Percentiles rank a stretch among this genome's conserved stretches.
These are phyloP conservation scores for Gallinago paraguaiae DNA, from an alignment of 2,113 vertebrate species.

Conservation along the genomic window DNA sequence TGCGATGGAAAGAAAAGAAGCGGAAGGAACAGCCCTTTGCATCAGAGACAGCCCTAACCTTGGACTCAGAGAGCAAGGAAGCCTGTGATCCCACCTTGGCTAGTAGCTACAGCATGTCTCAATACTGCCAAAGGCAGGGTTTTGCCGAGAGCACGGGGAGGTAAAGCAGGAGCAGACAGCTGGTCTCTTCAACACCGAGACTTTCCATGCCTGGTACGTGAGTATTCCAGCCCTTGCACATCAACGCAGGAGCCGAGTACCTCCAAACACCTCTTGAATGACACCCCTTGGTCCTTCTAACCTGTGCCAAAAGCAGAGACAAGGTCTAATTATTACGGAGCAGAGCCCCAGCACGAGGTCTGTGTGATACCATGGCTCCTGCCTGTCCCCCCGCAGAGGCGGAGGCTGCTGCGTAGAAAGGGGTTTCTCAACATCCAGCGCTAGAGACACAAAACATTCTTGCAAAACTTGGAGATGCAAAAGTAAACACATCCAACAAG, in stretches of 20 bases:
- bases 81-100: background rate
- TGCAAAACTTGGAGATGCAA: constrained; percentile 7
- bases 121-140: background rate
- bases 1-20: background rate
- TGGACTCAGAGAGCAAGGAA: background rate
- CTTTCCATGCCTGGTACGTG: background rate
- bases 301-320: background rate
- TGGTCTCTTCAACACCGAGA: background rate
- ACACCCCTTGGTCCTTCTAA: background rate
- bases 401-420: background rate
- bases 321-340: fast-evolving
- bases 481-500: constrained; percentile 18
- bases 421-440: constrained; percentile 10
- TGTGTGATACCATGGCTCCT: background rate
- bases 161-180: background rate
- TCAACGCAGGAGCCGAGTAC: background rate
- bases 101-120: fast-evolving
- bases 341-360: background rate
- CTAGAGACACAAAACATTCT: background rate
- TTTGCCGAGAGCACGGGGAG: fast-evolving
- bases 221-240: background rate
- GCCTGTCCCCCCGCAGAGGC: background rate
- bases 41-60: background rate
- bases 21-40: background rate
- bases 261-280: background rate